Percentiles rank a stretch among this genome's conserved stretches.
Evolutionary conservation across 2,888 invertebrate genomes (phyloP).

Genomic region (Coelinius sp.): DNA sequence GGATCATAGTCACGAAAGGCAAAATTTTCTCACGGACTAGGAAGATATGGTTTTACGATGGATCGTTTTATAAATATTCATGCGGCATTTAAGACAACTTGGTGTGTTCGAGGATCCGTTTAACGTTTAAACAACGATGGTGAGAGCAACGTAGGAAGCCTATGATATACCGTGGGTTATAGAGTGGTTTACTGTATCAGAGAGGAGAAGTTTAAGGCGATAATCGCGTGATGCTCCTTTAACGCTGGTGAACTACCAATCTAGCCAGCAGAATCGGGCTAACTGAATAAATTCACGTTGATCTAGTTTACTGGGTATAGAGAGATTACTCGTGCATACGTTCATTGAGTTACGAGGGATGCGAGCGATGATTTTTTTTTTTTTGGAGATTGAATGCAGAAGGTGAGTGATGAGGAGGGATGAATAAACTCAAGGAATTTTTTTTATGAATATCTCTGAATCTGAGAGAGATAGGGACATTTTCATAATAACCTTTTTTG

Average conservation of each 20-base stretch:
- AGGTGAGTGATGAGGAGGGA: no score
- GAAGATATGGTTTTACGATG: constrained; percentile 14
- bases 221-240: constrained; percentile 32
- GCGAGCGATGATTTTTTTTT: background rate
- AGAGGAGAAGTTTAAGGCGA: constrained; percentile 24
- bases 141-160: background rate
- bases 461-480: no score
- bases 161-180: background rate
- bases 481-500: no score
- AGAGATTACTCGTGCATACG: constrained; percentile 20
- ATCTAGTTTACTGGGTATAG: constrained; percentile 18
- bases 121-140: constrained; percentile 35
- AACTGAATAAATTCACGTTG: constrained; percentile 32
- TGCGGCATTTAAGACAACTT: constrained; percentile 51
- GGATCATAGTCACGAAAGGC: constrained; percentile 23
- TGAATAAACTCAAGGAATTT: no score
- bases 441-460: no score
- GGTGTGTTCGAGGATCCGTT: constrained; percentile 44
- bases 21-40: constrained; percentile 26
- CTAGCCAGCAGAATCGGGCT: constrained; percentile 11
- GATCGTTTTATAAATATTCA: constrained; percentile 55
- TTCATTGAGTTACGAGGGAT: constrained; percentile 6
- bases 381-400: no score
- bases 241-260: constrained; percentile 24
- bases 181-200: constrained; percentile 20